A percentile compares a stretch with the other conserved stretches of the same genome.
These are phyloP conservation scores for Rhagologus leucostigma DNA, from an alignment of 2,113 vertebrate species.

Conservation along the genomic window DNA sequence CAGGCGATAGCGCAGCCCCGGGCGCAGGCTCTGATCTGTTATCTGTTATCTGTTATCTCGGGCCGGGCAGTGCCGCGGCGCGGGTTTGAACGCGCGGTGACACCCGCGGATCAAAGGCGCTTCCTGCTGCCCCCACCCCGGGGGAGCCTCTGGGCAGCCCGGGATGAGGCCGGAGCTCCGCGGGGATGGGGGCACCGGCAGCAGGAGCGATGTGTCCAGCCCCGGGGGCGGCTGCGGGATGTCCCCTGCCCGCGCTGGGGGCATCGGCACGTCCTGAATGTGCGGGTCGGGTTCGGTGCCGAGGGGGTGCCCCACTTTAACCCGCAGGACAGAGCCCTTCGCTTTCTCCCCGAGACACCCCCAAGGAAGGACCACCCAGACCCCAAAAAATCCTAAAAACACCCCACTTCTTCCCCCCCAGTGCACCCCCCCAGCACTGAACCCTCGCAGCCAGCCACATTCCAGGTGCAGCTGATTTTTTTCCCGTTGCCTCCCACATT, in stretches of 20 bases:
- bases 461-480: background rate
- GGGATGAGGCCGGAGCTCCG: background rate
- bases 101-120: constrained; percentile 35
- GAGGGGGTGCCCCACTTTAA: rapidly evolving
- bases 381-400: background rate
- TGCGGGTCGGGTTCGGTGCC: rapidly evolving
- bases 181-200: background rate
- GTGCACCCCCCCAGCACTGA: background rate
- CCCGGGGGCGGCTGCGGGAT: background rate
- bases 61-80: background rate
- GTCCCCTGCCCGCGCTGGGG: rapidly evolving
- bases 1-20: background rate
- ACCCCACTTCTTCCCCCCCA: background rate
- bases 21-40: constrained; percentile 25
- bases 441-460: background rate
- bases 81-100: background rate
- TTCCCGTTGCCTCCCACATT: background rate
- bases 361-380: background rate
- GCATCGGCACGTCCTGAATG: rapidly evolving
- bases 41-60: constrained; percentile 31
- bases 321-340: rapidly evolving
- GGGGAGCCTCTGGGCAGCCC: background rate
- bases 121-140: background rate
- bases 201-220: rapidly evolving
- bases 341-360: background rate